These are phyloP conservation scores for Strix aluco DNA, from an alignment of 2,113 vertebrate genomes.

Conservation along the genomic window DNA sequence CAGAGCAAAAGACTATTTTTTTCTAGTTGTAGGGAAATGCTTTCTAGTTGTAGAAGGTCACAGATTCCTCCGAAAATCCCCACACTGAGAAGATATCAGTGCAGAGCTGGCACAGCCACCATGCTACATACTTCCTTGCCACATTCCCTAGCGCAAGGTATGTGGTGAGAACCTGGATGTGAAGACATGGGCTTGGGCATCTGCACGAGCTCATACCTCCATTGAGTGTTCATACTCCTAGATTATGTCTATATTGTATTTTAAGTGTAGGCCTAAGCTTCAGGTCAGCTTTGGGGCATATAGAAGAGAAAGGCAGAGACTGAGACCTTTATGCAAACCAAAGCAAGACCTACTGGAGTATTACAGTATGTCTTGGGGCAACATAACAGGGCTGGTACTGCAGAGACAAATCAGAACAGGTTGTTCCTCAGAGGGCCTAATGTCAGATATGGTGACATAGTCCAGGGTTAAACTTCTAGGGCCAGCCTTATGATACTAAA, in stretches of 20 bases:
- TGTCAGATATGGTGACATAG: not conserved
- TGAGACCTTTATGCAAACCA: not conserved
- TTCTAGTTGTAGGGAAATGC: not conserved
- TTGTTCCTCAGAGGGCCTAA: not conserved
- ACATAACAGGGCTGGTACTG: not conserved
- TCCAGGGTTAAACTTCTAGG: not conserved
- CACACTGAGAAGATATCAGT: not conserved
- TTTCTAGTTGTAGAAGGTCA: not conserved
- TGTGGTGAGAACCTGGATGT: not conserved
- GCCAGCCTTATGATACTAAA: not conserved
- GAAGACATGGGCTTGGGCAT: not conserved
- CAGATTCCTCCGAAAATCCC: not conserved
- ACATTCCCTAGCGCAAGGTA: not conserved
- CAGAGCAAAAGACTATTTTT: not conserved
- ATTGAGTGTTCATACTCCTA: not conserved
- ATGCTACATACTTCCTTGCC: not conserved
- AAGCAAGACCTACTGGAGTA: not conserved
- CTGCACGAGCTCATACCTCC: rapidly evolving
- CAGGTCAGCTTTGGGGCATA: not conserved
- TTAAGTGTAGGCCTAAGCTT: not conserved
- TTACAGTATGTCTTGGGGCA: not conserved
- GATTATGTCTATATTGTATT: not conserved
- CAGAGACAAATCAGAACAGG: not conserved
- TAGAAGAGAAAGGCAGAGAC: not conserved
- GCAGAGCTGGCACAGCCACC: not conserved